phyloP scores from a whole-genome alignment of 1,140 invertebrate genomes.

The Drosophila lini region DNA sequence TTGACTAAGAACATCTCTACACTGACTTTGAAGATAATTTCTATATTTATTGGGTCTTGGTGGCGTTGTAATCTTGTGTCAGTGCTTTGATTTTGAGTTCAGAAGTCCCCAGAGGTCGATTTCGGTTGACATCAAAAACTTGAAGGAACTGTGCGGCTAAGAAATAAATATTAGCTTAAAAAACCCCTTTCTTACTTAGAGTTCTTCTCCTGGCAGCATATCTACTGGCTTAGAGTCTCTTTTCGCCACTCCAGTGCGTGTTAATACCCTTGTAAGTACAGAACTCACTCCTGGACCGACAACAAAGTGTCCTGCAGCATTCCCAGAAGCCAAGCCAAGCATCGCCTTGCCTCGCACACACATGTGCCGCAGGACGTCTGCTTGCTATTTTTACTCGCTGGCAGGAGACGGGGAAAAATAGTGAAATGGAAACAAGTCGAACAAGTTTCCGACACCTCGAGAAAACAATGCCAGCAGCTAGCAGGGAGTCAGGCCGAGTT shows the following conservation, averaged over 20 bases:
- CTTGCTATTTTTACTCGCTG: slow-evolving; percentile 61
- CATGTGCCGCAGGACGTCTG: slow-evolving; percentile 22
- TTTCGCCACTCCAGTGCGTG: slow-evolving; percentile 3
- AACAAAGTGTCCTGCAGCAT: slow-evolving; percentile 34
- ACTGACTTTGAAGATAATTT: background rate
- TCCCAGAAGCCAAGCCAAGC: slow-evolving; percentile 5
- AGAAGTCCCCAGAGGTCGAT: background rate
- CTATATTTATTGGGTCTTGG: slow-evolving; percentile 3
- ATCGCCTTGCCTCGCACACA: slow-evolving; percentile 31
- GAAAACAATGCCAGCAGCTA: slow-evolving; percentile 60
- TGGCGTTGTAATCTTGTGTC: background rate
- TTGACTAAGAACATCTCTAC: slow-evolving; percentile 5
- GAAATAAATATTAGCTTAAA: background rate
- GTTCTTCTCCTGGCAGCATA: background rate
- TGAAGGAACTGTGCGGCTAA: background rate
- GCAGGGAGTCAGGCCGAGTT: slow-evolving; percentile 19
- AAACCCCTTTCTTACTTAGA: background rate
- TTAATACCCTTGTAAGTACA: slow-evolving; percentile 38
- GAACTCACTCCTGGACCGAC: slow-evolving; percentile 25
- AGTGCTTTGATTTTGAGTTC: background rate
- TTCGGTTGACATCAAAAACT: background rate
- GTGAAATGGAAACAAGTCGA: slow-evolving; percentile 81
- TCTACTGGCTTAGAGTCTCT: background rate
- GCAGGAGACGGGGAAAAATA: slow-evolving; percentile 53
- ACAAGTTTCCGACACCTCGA: slow-evolving; percentile 80